Base-by-base conservation (phyloP, 35 echinoderm and acorn worm genomes). In the Apostichopus californicus region DNA sequence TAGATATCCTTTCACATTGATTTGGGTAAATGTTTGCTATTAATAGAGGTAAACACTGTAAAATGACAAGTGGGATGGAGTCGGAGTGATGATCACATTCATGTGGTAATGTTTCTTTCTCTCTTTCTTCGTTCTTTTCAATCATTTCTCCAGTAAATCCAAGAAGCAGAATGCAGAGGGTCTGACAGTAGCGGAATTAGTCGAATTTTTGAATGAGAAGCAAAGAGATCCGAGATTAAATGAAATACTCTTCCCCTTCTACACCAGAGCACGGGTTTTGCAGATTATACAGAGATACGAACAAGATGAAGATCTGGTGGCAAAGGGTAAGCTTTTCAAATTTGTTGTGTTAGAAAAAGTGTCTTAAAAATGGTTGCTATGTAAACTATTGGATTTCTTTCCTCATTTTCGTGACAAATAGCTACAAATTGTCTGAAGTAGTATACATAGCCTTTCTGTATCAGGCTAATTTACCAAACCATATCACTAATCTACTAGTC, bases 201-300 rank as follows among this genome's bases (percentile, higher is more conserved):
- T 98, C 5, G 93, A 98, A 26, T 98, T 98, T 84, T 83, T 94
- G 52, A 98, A 98, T 60, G 93, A 93, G 24, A 96, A 93, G 58
- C 95, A 96, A 79, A 66, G 97, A 79, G 97, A 96, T 78, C 95
- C 97, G 12, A 85, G 95, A 68, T 84, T 96, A 52, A 98, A 98
- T 86, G 97, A 98, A 93, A 98, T 98, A 64, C 95, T 98, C 78
- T 98, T 96, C 77, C 97, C 95, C 46, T 93, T 96, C 78, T 96
- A 92, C 64, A 92, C 94, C 53, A 73, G 80, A 57, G 64, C 88
- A 26, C 72, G 93, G 81, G 93, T 96, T 15, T 78, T 96, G 56
- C 95, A 98, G 82, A 98, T 98, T 46, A 98, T 98, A 84, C 59
- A 93, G 14, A 96, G 95, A 10, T 98, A 98, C 57, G 97, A 98